Base-by-base conservation (phyloP, 2,888 invertebrate species). In the Orgyia antiqua region DNA sequence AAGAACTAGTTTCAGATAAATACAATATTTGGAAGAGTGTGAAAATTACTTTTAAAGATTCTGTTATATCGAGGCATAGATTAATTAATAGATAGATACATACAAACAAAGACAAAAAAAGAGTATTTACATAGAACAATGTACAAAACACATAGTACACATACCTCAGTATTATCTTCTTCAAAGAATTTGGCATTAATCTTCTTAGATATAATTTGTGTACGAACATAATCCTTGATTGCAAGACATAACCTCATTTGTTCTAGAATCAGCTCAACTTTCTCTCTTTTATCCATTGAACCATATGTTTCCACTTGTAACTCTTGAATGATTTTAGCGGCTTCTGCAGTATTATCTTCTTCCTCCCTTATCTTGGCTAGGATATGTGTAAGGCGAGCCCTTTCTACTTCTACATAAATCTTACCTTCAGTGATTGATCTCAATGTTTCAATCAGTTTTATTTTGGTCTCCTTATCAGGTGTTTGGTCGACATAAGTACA, bases 381-480 rank as follows among this genome's bases (percentile, higher is more conserved):
- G 50, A 93, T 94, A 59, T 97, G 94, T 1, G 99, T 99, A 4
- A 99, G 86, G 31, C 99, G 89, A 3, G 99, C 99, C 57, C 99
- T 89, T 77, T 99, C 99, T 5, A 98, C 98, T 89, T 99, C 99
- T n/a, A 99, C 99, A 72, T 99, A 99, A 47, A 99, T 99, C 91
- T 99, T 99, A 46, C 99, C 99, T 68, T 98, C 98, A 0, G 99
- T 99, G 1, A 99, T 98, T 3, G 93, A 91, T 44, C 97, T 90
- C 27, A 99, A 80, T 0, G 99, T 98, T 70, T 99, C 98, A 64
- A 99, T 99, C 0, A 99, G 88, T 68, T 97, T 97, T 25, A 98
- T 90, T 84, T 94, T 95, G 0, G 92, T 92, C 48, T 96, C 96
- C 70, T 95, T 94, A 56, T 94, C 94, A 0, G 97, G 95, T 10